phyloP scores from a whole-genome alignment of 2,797 vertebrate genomes.

The Tinamus major region DNA sequence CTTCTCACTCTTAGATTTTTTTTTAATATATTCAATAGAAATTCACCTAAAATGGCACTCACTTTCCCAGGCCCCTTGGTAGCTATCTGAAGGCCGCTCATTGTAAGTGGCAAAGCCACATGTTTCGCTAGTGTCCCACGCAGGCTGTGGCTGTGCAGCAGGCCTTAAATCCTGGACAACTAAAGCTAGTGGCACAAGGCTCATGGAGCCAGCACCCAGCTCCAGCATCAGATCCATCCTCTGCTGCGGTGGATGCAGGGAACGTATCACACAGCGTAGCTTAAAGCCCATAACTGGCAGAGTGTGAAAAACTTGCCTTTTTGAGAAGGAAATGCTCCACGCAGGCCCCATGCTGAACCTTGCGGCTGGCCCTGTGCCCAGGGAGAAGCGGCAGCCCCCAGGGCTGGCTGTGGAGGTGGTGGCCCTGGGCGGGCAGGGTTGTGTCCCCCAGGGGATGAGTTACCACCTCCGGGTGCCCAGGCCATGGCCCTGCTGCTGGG shows the following conservation, averaged over 20 bases:
- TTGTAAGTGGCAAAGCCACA: fast-evolving
- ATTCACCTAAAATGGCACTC: not conserved
- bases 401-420: too few species aligned
- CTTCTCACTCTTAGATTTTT: not conserved
- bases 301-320: fast-evolving
- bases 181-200: not conserved
- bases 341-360: not conserved
- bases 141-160: not conserved
- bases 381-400: not conserved
- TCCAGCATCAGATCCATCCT: not conserved
- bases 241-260: fast-evolving
- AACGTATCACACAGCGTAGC: fast-evolving
- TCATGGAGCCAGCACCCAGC: not conserved
- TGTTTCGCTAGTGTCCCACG: too few species aligned
- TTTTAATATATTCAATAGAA: not conserved
- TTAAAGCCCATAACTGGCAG: not conserved
- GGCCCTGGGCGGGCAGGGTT: too few species aligned
- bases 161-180: not conserved
- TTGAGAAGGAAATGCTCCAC: not conserved
- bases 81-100: not conserved
- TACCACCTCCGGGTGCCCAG: too few species aligned
- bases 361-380: not conserved
- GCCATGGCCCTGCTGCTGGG: too few species aligned
- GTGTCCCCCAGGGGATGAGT: too few species aligned
- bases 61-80: not conserved